Percentiles rank a stretch among this genome's conserved stretches.
These are phyloP conservation scores for Sebastes trivittatus DNA, from an alignment of 2,797 vertebrate species.

Conservation along the genomic window DNA sequence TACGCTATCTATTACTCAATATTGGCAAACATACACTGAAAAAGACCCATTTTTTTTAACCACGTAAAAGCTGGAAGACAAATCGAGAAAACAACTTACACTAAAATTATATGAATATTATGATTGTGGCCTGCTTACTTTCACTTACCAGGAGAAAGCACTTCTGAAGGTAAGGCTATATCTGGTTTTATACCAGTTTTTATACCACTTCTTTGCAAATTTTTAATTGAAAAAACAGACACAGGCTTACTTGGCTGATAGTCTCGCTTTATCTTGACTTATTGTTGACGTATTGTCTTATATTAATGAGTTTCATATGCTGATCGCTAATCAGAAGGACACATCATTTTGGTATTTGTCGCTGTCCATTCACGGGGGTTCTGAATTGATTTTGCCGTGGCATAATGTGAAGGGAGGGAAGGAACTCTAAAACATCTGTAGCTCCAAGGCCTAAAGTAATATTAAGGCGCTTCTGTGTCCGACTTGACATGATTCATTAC, in stretches of 20 bases:
- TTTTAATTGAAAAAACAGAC: background rate
- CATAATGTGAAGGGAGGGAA: background rate
- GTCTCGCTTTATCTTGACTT: background rate
- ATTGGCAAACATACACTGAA: too few relatives aligned
- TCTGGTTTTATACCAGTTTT: too few relatives aligned
- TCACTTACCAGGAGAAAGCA: background rate
- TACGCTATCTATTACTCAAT: background rate
- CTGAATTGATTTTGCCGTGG: background rate
- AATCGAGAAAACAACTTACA: background rate
- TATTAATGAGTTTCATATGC: too few relatives aligned
- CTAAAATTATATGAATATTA: rapidly evolving
- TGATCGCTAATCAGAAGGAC: too few relatives aligned
- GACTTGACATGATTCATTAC: background rate
- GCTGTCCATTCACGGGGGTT: background rate
- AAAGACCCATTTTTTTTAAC: too few relatives aligned
- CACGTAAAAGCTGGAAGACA: too few relatives aligned
- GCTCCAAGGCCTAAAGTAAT: background rate
- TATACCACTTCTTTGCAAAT: background rate
- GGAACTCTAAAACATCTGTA: background rate
- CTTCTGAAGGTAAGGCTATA: background rate
- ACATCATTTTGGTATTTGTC: background rate
- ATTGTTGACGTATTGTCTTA: background rate
- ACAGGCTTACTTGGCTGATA: background rate
- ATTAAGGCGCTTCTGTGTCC: background rate
- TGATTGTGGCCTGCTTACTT: background rate